phyloP scores from a whole-genome alignment of 2,888 invertebrate species.

The Acrobasis suavella region DNA sequence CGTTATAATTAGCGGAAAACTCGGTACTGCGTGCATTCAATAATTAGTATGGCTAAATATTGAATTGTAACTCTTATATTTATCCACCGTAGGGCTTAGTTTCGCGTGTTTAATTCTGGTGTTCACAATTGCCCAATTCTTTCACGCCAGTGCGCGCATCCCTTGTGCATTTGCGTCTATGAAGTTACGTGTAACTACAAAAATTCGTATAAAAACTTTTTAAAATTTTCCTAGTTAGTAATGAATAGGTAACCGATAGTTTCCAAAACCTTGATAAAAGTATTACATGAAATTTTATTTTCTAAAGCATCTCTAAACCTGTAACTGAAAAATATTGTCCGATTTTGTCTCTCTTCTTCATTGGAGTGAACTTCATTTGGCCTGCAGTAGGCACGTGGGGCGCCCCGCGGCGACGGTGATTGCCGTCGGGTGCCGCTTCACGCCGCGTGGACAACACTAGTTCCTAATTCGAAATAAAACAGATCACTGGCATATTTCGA shows the following conservation, averaged over 20 bases:
- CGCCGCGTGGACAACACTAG: constrained; percentile 66
- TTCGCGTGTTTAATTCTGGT: constrained; percentile 22
- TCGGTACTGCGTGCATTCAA: constrained; percentile 52
- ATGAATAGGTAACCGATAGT: no score
- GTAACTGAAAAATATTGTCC: neutral
- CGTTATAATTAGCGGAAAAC: constrained; percentile 72
- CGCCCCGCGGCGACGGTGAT: constrained; percentile 71
- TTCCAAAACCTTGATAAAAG: no score
- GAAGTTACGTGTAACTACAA: constrained; percentile 2
- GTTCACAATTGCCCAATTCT: constrained; percentile 55
- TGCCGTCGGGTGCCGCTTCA: constrained; percentile 73
- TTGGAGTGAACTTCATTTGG: constrained; percentile 2
- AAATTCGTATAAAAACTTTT: no score
- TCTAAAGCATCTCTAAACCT: neutral
- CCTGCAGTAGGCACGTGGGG: constrained; percentile 65
- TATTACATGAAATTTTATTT: no score
- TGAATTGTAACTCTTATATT: constrained; percentile 8
- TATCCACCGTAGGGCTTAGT: neutral
- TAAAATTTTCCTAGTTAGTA: no score
- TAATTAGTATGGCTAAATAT: constrained; percentile 32
- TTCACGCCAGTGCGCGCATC: constrained; percentile 58
- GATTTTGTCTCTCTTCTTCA: neutral
- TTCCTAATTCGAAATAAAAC: constrained; percentile 50
- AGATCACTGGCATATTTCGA: constrained; percentile 25
- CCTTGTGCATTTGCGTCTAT: constrained; percentile 40